A percentile compares a stretch with the other conserved stretches of the same genome.
These are phyloP conservation scores for Aeoliscus strigatus DNA, from an alignment of 2,797 vertebrate species.

Conservation along the genomic window DNA sequence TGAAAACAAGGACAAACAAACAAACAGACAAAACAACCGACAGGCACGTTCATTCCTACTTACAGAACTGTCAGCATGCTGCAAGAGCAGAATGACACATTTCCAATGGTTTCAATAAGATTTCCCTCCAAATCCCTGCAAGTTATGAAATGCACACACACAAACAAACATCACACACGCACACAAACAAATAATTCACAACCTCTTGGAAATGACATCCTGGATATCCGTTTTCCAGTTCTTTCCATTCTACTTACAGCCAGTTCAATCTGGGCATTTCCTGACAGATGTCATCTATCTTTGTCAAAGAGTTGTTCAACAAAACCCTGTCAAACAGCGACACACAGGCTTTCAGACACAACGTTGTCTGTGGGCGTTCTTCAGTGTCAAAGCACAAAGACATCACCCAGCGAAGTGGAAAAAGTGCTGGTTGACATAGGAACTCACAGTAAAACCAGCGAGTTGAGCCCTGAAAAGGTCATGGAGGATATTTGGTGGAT, in stretches of 20 bases:
- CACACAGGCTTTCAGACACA: constrained; percentile 8
- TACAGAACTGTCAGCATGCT: constrained; percentile 89
- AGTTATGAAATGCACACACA: constrained; percentile 1
- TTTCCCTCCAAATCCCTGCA: constrained; percentile 91
- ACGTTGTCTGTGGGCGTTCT: no score
- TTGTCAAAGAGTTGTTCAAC: constrained; percentile 85
- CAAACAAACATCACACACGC: no score
- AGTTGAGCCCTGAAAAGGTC: constrained; percentile 88
- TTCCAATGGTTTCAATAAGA: constrained; percentile 84
- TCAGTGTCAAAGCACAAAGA: no score
- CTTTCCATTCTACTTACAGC: constrained; percentile 80
- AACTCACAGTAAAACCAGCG: constrained; percentile 94
- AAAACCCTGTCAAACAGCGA: constrained; percentile 75
- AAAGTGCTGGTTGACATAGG: not conserved
- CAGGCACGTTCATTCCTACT: constrained; percentile 62
- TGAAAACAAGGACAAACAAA: not conserved
- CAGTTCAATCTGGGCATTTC: constrained; percentile 90
- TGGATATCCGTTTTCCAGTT: no score
- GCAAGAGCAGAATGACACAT: constrained; percentile 86
- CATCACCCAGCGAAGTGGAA: not conserved
- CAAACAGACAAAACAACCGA: no score
- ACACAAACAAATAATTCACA: not conserved
- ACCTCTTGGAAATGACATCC: constrained; percentile 15
- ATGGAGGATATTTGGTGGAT: constrained; percentile 83
- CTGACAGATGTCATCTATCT: constrained; percentile 85